phyloP scores from a whole-genome alignment of 2,797 vertebrate species.

The Erpetoichthys calabaricus region DNA sequence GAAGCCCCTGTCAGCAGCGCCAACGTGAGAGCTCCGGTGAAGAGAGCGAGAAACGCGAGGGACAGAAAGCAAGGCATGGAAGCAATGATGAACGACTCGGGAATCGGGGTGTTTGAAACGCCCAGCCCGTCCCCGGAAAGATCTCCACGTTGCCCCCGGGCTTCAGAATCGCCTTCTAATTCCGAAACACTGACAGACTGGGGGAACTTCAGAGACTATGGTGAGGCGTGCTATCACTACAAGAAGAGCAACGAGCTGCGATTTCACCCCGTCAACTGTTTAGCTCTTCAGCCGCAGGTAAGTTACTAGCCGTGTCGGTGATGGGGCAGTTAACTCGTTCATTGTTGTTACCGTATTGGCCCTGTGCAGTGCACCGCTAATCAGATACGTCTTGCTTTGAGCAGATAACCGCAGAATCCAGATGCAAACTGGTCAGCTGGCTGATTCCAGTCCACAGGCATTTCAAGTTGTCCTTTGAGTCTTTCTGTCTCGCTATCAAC shows the following conservation, averaged over 20 bases:
- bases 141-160: conserved; percentile 6
- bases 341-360: no score
- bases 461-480: conserved; percentile 73
- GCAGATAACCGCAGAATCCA: conserved; percentile 70
- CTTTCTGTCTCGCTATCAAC: conserved; percentile 75
- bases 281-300: conserved; percentile 73
- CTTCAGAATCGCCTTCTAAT: conserved; percentile 14
- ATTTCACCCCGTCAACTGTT: conserved; percentile 56
- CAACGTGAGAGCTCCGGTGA: conserved; percentile 30
- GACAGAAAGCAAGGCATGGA: conserved; percentile 45
- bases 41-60: conserved; percentile 29
- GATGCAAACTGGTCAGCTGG: conserved; percentile 85
- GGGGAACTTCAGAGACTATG: conserved; percentile 60
- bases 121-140: conserved; percentile 17
- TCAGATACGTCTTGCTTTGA: not conserved
- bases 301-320: conserved; percentile 3
- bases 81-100: conserved; percentile 43
- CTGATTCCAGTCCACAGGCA: conserved; percentile 72
- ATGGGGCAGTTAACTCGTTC: no score
- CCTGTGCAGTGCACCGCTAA: not conserved
- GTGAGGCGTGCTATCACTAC: conserved; percentile 62
- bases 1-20: conserved; percentile 9
- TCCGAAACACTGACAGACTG: conserved; percentile 31
- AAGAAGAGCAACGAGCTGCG: conserved; percentile 55
- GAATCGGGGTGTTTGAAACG: conserved; percentile 45